These are phyloP conservation scores for Rhombomys opimus DNA, from an alignment of 2,113 vertebrate genomes.

Conservation along the genomic window DNA sequence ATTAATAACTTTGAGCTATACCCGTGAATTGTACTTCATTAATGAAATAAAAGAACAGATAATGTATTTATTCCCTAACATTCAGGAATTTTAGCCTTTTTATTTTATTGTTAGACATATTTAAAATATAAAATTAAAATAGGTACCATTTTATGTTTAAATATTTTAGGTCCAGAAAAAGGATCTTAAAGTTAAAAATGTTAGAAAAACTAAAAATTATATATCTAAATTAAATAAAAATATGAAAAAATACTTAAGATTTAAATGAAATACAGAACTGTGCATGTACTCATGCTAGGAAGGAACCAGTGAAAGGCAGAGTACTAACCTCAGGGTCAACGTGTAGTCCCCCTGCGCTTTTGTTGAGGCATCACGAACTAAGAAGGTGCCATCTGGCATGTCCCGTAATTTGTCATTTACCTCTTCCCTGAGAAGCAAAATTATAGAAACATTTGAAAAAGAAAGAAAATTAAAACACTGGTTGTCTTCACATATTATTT, in stretches of 20 bases:
- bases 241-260: constrained; percentile 2
- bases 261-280: constrained; percentile 57
- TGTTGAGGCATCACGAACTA: constrained; percentile 97
- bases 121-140: constrained; percentile 59
- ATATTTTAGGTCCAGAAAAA: constrained; percentile 47
- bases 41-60: not conserved
- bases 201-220: constrained; percentile 60
- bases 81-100: constrained; percentile 42
- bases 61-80: constrained; percentile 6
- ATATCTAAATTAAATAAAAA: constrained; percentile 58
- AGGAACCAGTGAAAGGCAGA: not conserved
- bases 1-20: constrained; percentile 43
- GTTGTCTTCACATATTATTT: constrained; percentile 40
- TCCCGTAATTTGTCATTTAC: constrained; percentile 96
- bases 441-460: constrained; percentile 48
- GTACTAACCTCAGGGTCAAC: constrained; percentile 92
- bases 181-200: not conserved
- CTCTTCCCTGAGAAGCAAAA: constrained; percentile 91
- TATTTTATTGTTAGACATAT: constrained; percentile 46
- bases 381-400: constrained; percentile 95
- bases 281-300: not conserved
- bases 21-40: constrained; percentile 21
- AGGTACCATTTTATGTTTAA: constrained; percentile 51
- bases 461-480: not conserved
- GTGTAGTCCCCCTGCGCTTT: constrained; percentile 97